Evolutionary conservation across 2,888 invertebrate species (phyloP), one percentile per base, ranked within the genome.

Genomic region (Toxonevra muliebris): DNA sequence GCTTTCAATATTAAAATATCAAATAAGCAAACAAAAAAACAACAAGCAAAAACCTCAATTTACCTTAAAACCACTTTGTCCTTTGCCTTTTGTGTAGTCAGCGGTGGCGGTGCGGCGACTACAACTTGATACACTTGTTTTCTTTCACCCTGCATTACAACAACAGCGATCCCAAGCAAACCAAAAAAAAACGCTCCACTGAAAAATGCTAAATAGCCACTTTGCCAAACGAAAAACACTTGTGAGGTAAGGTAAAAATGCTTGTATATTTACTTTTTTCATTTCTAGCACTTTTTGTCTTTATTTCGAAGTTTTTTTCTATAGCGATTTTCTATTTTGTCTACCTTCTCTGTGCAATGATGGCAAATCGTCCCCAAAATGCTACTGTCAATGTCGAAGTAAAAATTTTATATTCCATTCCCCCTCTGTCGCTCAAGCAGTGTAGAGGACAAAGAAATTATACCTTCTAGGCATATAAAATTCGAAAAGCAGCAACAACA

Each of bases 151-250:
- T 30, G 30, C 30, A 30, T n/a, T n/a, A n/a, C n/a, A n/a, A n/a
- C n/a, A n/a, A n/a, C n/a, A n/a, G n/a, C n/a, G n/a, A 30, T 30
- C 30, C 30, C 30, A 30, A 30, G 30, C 30, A 30, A 30, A 30
- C 3, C 3, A 30, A 7, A 30, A 30, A 30, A 30, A 30, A 30
- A 30, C 30, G 30, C 30, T 4, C 77, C 75, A 77, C 76, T 78
- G 69, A 71, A 78, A 79, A 79, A 80, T 79, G 80, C 77, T 79
- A 80, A 79, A 79, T 79, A 79, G 79, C 79, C 79, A 79, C 77
- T 79, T 80, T 79, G 79, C 74, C 76, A 54, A 15, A 54, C 43
- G n/a, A n/a, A 40, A 12, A 43, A n/a, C 52, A 53, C 41, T 42
- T 50, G 45, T 58, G 43, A 40, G 63, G 63, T 40, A 13, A 10